These are phyloP conservation scores for Andrena hattorfiana DNA, from an alignment of 2,888 invertebrate genomes.

Conservation along the genomic window DNA sequence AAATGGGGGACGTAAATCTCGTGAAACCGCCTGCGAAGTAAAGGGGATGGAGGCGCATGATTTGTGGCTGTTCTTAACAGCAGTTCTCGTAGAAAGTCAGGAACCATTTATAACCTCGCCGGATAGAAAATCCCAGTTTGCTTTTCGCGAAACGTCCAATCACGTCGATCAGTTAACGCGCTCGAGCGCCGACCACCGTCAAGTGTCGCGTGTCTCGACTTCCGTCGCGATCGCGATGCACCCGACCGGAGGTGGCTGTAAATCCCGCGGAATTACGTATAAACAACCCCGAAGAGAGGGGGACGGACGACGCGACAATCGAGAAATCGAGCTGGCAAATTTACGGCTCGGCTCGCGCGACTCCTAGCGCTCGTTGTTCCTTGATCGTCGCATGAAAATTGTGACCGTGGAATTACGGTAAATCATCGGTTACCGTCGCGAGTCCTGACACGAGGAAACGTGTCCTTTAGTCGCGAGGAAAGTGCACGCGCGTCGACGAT, in stretches of 20 bases:
- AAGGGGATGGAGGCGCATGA: conserved; percentile 44
- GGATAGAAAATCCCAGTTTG: conserved; percentile 45
- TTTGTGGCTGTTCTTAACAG: conserved; percentile 51
- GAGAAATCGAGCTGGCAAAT: conserved; percentile 54
- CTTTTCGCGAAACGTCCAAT: conserved; percentile 44
- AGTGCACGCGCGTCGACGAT: conserved; percentile 17
- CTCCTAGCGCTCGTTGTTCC: neutral
- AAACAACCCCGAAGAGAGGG: conserved; percentile 48
- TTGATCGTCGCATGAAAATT: conserved; percentile 30
- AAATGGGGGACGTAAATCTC: conserved; percentile 59
- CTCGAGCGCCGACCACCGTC: conserved; percentile 15
- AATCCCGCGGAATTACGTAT: conserved; percentile 59
- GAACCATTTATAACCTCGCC: conserved; percentile 55
- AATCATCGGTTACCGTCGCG: conserved; percentile 28
- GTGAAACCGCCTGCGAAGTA: conserved; percentile 37
- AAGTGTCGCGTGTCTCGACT: conserved; percentile 45
- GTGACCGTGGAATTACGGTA: conserved; percentile 31
- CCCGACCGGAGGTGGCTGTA: conserved; percentile 52
- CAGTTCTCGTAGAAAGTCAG: conserved; percentile 52
- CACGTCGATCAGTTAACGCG: conserved; percentile 18
- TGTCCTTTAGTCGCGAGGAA: conserved; percentile 3
- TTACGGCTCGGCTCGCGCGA: conserved; percentile 42
- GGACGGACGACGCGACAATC: conserved; percentile 34
- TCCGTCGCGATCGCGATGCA: conserved; percentile 50
- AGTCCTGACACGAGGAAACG: conserved; percentile 7